A percentile compares a stretch with the other conserved stretches of the same genome.
Conservation (phyloP, 2,797 vertebrate species). For the Acanthurus leucopareius region DNA sequence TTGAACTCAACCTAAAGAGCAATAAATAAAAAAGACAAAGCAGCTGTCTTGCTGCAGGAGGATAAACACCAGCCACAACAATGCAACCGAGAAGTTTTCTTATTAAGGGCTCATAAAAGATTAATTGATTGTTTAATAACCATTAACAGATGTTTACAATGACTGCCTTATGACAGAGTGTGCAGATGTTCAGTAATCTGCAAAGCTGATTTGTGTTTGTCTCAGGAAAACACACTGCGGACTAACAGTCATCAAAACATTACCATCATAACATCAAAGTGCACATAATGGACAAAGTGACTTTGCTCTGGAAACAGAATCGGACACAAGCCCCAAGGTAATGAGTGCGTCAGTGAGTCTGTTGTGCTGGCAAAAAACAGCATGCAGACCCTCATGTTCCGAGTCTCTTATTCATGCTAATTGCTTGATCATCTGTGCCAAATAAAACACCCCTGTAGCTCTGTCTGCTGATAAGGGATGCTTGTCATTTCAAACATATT, state of each 20-base stretch:
- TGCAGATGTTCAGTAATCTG: background rate
- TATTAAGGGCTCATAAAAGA: background rate
- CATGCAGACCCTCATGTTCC: constrained; percentile 10
- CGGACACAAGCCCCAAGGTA: background rate
- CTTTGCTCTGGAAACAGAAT: constrained; percentile 17
- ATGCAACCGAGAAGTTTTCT: background rate
- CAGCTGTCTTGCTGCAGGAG: background rate
- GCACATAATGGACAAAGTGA: background rate
- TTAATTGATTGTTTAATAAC: background rate
- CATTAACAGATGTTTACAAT: background rate
- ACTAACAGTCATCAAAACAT: background rate
- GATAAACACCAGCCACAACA: background rate
- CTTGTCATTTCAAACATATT: constrained; percentile 20
- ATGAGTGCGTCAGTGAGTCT: background rate
- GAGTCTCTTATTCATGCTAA: constrained; percentile 20
- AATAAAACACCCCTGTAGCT: constrained; percentile 3
- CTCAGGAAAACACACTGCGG: too few species aligned
- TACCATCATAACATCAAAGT: background rate
- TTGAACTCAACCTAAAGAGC: background rate
- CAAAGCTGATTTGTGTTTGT: background rate
- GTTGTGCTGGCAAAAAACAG: background rate
- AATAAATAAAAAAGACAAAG: background rate
- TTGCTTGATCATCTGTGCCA: constrained; percentile 18
- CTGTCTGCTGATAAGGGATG: background rate
- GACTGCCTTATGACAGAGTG: background rate